Evolutionary conservation across 2,113 vertebrate species (phyloP).

Genomic region (Malurus elegans): DNA sequence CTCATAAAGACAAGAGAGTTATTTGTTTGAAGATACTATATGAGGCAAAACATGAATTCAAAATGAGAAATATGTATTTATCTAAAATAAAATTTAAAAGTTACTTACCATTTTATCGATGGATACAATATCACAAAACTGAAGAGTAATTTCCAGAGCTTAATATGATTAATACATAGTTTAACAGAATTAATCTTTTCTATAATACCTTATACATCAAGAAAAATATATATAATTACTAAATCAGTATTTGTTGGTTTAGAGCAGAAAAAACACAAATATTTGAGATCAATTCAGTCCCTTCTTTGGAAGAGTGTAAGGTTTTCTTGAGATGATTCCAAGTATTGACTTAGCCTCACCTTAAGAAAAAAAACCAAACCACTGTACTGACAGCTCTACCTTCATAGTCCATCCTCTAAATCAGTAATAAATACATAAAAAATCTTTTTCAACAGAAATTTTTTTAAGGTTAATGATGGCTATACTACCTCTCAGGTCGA

Average conservation of each 20-base stretch:
- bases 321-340: neutral
- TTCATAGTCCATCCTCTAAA: neutral
- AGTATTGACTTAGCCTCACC: neutral
- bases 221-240: neutral
- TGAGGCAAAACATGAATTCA: neutral
- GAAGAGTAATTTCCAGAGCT: neutral
- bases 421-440: neutral
- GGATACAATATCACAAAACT: neutral
- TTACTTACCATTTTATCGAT: neutral
- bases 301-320: neutral
- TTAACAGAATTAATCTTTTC: neutral
- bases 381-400: neutral
- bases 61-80: neutral
- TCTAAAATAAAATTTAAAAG: neutral
- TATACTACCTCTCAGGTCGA: neutral
- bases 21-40: neutral
- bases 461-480: neutral
- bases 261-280: constrained; percentile 17
- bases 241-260: constrained; percentile 35
- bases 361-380: neutral
- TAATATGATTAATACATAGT: neutral
- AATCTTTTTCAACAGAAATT: neutral
- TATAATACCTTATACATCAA: neutral
- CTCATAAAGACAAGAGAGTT: neutral
- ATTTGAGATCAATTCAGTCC: neutral